Percentiles rank a stretch among this genome's conserved stretches.
Evolutionary conservation across 2,113 vertebrate genomes (phyloP).

Genomic region (Megaceryle maxima): DNA sequence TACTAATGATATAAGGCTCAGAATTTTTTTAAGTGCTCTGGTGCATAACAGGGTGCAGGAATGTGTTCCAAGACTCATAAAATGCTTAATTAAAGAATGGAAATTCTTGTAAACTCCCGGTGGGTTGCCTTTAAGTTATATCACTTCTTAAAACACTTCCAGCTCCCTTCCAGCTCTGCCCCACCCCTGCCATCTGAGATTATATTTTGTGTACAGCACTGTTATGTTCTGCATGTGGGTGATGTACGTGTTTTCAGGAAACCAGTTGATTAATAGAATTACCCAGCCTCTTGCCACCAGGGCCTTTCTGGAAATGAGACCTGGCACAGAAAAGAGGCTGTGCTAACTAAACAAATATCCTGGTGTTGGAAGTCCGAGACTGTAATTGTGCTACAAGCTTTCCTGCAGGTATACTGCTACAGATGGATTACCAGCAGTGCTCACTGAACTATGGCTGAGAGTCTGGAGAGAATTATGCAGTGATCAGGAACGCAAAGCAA

Average conservation of each 20-base stretch:
- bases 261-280: not conserved
- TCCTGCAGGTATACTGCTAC: not conserved
- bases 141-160: conserved; percentile 28
- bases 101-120: conserved; percentile 63
- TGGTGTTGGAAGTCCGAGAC: not conserved
- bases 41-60: conserved; percentile 40
- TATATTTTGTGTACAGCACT: not conserved
- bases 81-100: conserved; percentile 66
- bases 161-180: not conserved
- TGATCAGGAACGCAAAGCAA: not conserved
- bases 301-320: not conserved
- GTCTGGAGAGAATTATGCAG: not conserved
- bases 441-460: not conserved
- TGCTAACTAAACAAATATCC: not conserved
- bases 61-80: conserved; percentile 58
- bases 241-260: not conserved
- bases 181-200: not conserved
- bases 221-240: not conserved
- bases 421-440: not conserved
- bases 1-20: not conserved
- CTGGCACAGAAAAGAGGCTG: not conserved
- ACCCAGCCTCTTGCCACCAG: not conserved
- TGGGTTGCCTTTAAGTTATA: conserved; percentile 50
- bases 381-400: not conserved
- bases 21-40: conserved; percentile 13